These are phyloP conservation scores for Helicoverpa assulta DNA, from an alignment of 2,888 invertebrate species.

Conservation along the genomic window DNA sequence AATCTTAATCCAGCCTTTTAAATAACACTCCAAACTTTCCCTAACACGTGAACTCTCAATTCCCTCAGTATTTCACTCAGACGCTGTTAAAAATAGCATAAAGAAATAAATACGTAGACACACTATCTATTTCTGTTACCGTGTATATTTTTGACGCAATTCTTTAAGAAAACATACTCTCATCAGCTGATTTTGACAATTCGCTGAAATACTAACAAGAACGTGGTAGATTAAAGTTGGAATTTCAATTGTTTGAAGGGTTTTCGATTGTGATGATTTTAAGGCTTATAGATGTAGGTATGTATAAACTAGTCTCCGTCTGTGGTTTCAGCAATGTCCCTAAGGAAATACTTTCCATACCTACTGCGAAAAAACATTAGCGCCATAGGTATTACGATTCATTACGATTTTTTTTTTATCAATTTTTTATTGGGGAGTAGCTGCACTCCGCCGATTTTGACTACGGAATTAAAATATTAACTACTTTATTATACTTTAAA, in stretches of 20 bases:
- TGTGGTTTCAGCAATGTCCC: no score
- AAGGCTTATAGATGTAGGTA: no score
- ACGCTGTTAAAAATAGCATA: slow-evolving; percentile 57
- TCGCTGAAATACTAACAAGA: slow-evolving; percentile 66
- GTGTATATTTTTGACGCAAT: slow-evolving; percentile 69
- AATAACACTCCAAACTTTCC: slow-evolving; percentile 34
- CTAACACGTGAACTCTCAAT: slow-evolving; percentile 35
- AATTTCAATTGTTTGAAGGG: slow-evolving; percentile 44
- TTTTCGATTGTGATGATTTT: not conserved
- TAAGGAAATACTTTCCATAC: no score
- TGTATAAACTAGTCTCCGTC: no score
- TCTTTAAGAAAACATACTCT: slow-evolving; percentile 62
- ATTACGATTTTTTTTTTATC: no score
- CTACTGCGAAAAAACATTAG: no score
- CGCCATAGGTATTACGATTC: no score
- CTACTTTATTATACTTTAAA: no score
- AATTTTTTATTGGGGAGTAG: no score
- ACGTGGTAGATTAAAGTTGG: slow-evolving; percentile 49
- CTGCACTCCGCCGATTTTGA: no score
- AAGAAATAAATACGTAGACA: slow-evolving; percentile 66
- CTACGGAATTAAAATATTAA: no score
- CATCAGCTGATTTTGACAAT: slow-evolving; percentile 73
- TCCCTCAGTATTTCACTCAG: slow-evolving; percentile 42
- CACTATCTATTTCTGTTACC: slow-evolving; percentile 65
- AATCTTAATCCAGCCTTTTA: slow-evolving; percentile 31